Conservation (phyloP, 2,888 invertebrate species). For the Calameuta pallipes region DNA sequence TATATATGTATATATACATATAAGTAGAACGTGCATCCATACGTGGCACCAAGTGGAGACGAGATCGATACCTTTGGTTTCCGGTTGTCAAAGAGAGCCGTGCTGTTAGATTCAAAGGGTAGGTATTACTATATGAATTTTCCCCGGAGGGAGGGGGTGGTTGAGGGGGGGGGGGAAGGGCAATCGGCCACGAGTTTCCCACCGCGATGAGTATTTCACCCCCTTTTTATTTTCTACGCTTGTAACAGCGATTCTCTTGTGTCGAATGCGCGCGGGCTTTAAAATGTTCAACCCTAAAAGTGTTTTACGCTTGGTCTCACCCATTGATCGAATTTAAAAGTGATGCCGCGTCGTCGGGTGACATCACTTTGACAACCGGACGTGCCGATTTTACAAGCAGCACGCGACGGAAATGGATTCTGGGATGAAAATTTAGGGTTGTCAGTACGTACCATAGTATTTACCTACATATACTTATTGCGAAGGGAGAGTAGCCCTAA, state of each 20-base stretch:
- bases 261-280: constrained; percentile 44
- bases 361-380: constrained; percentile 66
- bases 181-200: neutral
- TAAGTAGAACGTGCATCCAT: neutral
- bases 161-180: neutral
- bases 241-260: constrained; percentile 55
- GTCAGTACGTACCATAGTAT: constrained; percentile 9
- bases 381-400: constrained; percentile 65
- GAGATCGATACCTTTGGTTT: neutral
- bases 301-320: constrained; percentile 64
- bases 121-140: neutral
- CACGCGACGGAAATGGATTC: constrained; percentile 65
- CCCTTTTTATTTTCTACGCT: constrained; percentile 47
- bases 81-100: neutral
- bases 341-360: constrained; percentile 56
- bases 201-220: constrained; percentile 10
- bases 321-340: constrained; percentile 66
- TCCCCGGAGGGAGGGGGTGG: neutral
- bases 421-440: constrained; percentile 63
- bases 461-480: neutral
- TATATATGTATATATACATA: neutral
- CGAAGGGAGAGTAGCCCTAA: neutral
- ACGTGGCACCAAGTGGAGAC: neutral
- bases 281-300: constrained; percentile 65
- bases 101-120: neutral